These are phyloP conservation scores for Ennomos erosarius DNA, from an alignment of 2,888 invertebrate species.

Conservation along the genomic window DNA sequence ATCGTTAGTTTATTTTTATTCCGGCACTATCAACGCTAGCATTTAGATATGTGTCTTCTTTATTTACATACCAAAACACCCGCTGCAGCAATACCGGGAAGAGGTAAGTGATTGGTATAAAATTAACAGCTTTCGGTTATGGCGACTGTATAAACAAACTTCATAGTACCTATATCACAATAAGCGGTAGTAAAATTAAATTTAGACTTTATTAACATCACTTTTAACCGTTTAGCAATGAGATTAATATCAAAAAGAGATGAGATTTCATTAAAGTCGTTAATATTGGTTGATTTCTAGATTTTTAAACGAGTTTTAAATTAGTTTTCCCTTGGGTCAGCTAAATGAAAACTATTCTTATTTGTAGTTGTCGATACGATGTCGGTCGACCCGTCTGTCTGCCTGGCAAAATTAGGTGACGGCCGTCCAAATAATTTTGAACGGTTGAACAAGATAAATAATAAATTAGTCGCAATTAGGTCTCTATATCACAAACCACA, in stretches of 20 bases:
- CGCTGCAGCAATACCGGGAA: slow-evolving; percentile 41
- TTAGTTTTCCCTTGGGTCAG: slow-evolving; percentile 44
- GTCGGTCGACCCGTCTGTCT: no score
- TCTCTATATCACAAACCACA: background rate
- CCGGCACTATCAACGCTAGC: slow-evolving; percentile 42
- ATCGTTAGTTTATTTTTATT: slow-evolving; percentile 57
- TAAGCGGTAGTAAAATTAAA: slow-evolving; percentile 12
- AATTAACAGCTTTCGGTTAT: slow-evolving; percentile 5
- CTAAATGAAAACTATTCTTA: slow-evolving; percentile 23
- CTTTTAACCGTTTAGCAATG: background rate
- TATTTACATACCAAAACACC: slow-evolving; percentile 38
- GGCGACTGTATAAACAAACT: slow-evolving; percentile 16
- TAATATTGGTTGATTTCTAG: no score
- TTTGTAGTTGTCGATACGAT: no score
- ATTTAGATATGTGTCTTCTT: slow-evolving; percentile 41
- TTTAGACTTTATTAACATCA: slow-evolving; percentile 9
- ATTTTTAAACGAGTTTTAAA: slow-evolving; percentile 18
- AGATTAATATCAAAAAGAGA: background rate
- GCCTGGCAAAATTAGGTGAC: no score
- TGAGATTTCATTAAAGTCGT: background rate
- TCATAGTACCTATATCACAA: slow-evolving; percentile 9
- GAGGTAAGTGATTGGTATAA: slow-evolving; percentile 11
- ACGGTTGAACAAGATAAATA: no score
- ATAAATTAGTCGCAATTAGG: no score
- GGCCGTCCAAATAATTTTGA: no score